Evolutionary conservation across 2,113 vertebrate genomes (phyloP), one percentile per base, ranked within the genome.

Genomic region (Paramormyrops kingsleyae): DNA sequence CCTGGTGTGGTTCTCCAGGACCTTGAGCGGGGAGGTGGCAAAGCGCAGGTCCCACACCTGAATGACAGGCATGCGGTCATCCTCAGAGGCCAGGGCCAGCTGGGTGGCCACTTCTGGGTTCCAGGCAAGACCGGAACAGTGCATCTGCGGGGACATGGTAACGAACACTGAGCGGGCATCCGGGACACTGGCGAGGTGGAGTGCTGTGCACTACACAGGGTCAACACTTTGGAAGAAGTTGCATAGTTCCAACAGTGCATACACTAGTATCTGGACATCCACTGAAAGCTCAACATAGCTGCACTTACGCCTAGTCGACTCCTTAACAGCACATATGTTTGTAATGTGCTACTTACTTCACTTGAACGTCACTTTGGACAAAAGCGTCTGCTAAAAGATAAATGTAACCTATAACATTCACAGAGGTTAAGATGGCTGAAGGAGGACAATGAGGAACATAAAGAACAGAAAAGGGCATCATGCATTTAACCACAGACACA

Each of bases 1-100:
- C 98, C 98, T 97, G 1, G 97, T 96, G 92, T 99, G 99, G 92
- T 95, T 98, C 95, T 99, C 99, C 7, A 99, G 93, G 90, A 99
- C 96, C 91, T 97, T 98, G 12, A 99, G 96, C 0, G 99, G 98
- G 0, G 98, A 99, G 59, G 99, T 97, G 21, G 99, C 98, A 91
- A 99, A 99, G 56, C 99, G 96, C 3, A 99, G 95, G 90, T 99
- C 99, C 99, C 99, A 99, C 96, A 99, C 97, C 94, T 99, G 99
- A 92, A 99, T 96, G 88, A 99, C 98, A 0, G 99, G 99, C 93
- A 98, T 94, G 31, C 98, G 95, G 93, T 99, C 99, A 0, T 99
- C 99, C 93, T 99, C 99, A 0, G 98, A 99, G 85, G 98, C 95
- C 91, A 99, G 88, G 17, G 98, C 96, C 96, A 99, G 96, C 94